Percentiles rank a stretch among this genome's conserved stretches.
Conservation (phyloP, 2,888 invertebrate genomes). For the Mesorhabditis sp. region DNA sequence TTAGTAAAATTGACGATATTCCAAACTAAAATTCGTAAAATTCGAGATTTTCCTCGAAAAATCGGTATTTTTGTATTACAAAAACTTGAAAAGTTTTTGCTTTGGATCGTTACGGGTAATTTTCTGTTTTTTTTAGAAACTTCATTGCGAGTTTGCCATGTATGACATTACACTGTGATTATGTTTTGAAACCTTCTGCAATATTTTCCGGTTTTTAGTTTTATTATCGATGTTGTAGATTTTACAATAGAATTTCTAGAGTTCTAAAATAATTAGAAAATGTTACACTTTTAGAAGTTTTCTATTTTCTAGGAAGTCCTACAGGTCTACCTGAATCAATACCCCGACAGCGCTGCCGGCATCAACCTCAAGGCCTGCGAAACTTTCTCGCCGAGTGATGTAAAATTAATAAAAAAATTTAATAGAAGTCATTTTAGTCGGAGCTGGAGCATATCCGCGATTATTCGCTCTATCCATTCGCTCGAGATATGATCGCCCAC, state of each 20-base stretch:
- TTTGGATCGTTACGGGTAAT: background rate
- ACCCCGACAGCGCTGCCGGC: slow-evolving; percentile 88
- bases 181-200: too few species aligned
- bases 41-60: too few species aligned
- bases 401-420: background rate
- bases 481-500: slow-evolving; percentile 86
- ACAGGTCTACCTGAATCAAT: slow-evolving; percentile 83
- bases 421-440: slow-evolving; percentile 12
- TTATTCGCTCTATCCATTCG: slow-evolving; percentile 67
- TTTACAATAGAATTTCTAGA: too few species aligned
- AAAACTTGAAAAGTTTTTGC: background rate
- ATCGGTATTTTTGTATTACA: too few species aligned
- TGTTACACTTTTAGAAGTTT: too few species aligned
- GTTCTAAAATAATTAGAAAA: too few species aligned
- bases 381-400: slow-evolving; percentile 86
- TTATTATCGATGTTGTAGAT: too few species aligned
- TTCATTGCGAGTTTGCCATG: too few species aligned
- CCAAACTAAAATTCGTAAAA: too few species aligned
- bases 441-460: slow-evolving; percentile 22
- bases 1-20: too few species aligned
- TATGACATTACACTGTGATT: too few species aligned
- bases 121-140: slow-evolving; percentile 67
- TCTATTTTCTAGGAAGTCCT: slow-evolving; percentile 27
- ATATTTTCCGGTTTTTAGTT: too few species aligned
- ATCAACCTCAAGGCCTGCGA: slow-evolving; percentile 83